Percentiles rank a stretch among this genome's conserved stretches.
Evolutionary conservation across 2,797 vertebrate species (phyloP).

Genomic region (Mus minutoides): DNA sequence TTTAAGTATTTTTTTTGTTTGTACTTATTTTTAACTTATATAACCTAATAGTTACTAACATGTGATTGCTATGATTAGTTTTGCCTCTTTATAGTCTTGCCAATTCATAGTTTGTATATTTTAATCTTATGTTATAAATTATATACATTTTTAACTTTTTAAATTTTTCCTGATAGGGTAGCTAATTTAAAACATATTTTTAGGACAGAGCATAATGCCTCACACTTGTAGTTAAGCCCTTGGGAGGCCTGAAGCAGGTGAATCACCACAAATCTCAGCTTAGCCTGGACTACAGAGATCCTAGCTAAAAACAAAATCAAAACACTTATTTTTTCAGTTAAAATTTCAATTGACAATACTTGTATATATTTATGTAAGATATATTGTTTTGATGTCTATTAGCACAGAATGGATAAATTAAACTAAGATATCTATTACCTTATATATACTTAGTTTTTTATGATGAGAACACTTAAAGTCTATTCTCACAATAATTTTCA

Average conservation of each 20-base stretch:
- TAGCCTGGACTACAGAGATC: neutral
- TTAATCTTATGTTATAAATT: neutral
- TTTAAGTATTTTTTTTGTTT: neutral
- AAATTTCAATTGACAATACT: neutral
- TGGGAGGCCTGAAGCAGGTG: neutral
- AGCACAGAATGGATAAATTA: neutral
- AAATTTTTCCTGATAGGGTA: neutral
- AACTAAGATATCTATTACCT: neutral
- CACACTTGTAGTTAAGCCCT: neutral
- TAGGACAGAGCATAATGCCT: neutral
- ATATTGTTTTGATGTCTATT: neutral
- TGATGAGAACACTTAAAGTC: neutral
- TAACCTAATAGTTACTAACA: neutral
- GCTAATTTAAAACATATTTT: conserved; percentile 15
- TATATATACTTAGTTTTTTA: neutral
- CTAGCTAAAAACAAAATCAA: neutral
- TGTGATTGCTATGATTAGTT: neutral
- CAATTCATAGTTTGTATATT: conserved; percentile 9
- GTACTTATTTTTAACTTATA: neutral
- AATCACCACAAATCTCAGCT: neutral
- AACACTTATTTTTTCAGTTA: neutral
- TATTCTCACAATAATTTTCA: neutral
- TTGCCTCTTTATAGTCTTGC: neutral
- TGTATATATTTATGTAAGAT: neutral
- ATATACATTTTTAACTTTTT: neutral